Evolutionary conservation across 2,888 invertebrate species (phyloP).

Genomic region (Heterodera filipjevi): DNA sequence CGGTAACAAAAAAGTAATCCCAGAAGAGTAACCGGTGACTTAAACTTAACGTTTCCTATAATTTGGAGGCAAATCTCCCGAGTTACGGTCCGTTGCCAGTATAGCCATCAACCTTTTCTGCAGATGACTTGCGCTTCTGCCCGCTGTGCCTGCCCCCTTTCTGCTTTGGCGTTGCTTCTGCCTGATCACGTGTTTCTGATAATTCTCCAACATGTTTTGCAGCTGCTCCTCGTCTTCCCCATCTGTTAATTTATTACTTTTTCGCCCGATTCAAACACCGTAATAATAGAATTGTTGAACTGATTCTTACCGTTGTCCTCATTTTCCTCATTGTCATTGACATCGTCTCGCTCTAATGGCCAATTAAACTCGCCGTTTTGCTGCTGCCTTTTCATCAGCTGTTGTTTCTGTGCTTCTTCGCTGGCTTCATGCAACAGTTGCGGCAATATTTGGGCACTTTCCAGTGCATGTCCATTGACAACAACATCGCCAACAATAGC

Average conservation of each 20-base stretch:
- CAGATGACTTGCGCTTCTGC: conserved; percentile 32
- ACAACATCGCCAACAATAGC: conserved; percentile 16
- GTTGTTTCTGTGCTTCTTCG: conserved; percentile 17
- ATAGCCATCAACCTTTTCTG: neutral
- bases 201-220: conserved; percentile 62
- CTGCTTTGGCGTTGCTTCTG: conserved; percentile 35
- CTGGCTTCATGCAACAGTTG: conserved; percentile 41
- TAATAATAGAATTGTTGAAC: too few relatives aligned
- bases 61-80: too few relatives aligned
- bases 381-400: neutral
- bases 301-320: neutral
- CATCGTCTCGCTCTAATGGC: neutral
- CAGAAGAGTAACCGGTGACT: too few relatives aligned
- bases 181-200: conserved; percentile 51
- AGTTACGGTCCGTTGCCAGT: too few relatives aligned
- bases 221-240: conserved; percentile 52
- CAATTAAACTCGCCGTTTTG: neutral
- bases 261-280: too few relatives aligned
- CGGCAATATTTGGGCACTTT: conserved; percentile 38
- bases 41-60: too few relatives aligned
- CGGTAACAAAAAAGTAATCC: too few relatives aligned
- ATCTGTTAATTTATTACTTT: conserved; percentile 29
- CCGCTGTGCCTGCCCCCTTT: conserved; percentile 4
- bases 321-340: neutral
- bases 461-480: conserved; percentile 25